Percentiles rank a stretch among this genome's conserved stretches.
phyloP scores from a whole-genome alignment of 2,113 vertebrate species.

The Sinosuthora webbiana region DNA sequence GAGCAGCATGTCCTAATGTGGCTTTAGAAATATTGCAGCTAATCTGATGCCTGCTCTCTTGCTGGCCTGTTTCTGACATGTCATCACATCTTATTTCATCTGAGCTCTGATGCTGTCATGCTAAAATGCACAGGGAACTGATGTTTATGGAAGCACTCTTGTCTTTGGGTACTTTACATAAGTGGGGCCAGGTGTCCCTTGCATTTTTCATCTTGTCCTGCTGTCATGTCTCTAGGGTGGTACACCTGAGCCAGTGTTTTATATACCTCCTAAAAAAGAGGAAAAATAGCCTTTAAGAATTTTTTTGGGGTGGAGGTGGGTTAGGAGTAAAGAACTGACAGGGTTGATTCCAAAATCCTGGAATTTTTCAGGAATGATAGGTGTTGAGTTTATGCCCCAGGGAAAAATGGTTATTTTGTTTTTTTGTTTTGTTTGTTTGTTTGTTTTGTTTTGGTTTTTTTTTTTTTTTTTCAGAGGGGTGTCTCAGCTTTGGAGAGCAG shows the following conservation, averaged over 20 bases:
- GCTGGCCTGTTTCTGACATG: background rate
- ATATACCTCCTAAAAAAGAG: background rate
- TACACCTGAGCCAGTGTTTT: background rate
- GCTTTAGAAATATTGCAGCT: background rate
- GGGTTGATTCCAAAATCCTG: background rate
- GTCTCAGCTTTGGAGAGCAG: background rate
- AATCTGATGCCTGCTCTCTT: background rate
- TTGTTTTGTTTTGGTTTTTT: no score
- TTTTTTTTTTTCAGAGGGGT: background rate
- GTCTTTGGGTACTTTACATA: background rate
- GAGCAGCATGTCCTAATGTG: background rate
- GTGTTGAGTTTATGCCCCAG: background rate
- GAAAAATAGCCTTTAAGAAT: background rate
- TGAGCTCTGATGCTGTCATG: background rate
- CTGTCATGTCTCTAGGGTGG: background rate
- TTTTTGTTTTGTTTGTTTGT: no score
- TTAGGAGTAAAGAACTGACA: background rate
- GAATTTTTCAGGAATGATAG: background rate
- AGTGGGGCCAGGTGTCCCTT: background rate
- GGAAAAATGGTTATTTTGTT: no score
- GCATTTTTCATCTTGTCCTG: background rate
- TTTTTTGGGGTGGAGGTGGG: fast-evolving
- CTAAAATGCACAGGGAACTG: background rate
- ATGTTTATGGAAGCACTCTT: background rate
- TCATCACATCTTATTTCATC: background rate